Evolutionary conservation across 1,140 invertebrate genomes (phyloP).

Genomic region (Drosophila busckii): DNA sequence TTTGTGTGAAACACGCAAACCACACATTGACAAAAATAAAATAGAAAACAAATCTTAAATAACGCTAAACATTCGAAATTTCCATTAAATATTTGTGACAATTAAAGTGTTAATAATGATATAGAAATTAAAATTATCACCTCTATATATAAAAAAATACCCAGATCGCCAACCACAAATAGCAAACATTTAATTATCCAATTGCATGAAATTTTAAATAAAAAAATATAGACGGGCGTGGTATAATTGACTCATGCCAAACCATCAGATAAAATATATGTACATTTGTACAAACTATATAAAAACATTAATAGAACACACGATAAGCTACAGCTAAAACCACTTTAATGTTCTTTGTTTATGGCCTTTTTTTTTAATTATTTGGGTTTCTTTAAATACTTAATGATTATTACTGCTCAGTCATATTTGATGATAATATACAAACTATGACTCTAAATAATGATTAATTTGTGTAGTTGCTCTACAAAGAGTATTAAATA

Average conservation of each 20-base stretch:
- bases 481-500: no score
- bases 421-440: no score
- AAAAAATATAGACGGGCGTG: background rate
- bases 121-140: background rate
- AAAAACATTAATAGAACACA: no score
- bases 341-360: constrained; percentile 16
- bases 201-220: constrained; percentile 19
- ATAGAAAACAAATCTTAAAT: constrained; percentile 16
- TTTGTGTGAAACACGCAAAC: constrained; percentile 1
- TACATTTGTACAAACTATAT: constrained; percentile 1
- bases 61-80: constrained; percentile 50
- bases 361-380: no score
- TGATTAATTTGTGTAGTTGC: no score
- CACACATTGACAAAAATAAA: constrained; percentile 2
- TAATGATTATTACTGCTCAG: no score
- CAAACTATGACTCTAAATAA: no score
- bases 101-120: constrained; percentile 56
- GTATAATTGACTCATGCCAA: background rate
- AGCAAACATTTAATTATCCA: constrained; percentile 29
- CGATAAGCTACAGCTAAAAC: constrained; percentile 10
- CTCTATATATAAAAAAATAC: constrained; percentile 12
- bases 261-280: constrained; percentile 3
- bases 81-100: constrained; percentile 25
- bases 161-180: constrained; percentile 4
- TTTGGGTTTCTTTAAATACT: no score